These are phyloP conservation scores for Percopsis omiscomaycus DNA, from an alignment of 2,797 vertebrate genomes.

Conservation along the genomic window DNA sequence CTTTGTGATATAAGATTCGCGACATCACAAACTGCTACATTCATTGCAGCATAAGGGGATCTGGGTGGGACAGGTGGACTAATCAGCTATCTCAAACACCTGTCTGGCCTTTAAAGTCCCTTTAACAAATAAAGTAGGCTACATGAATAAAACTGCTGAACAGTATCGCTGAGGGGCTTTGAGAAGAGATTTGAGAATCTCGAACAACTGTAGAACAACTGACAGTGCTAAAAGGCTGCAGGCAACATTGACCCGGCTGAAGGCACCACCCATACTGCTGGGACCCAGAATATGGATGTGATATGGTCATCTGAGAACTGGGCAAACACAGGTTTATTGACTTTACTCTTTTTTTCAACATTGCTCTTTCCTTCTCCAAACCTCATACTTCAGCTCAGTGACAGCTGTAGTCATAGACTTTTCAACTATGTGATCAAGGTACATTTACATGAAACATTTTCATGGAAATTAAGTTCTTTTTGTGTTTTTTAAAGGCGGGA, in stretches of 20 bases:
- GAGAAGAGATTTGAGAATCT: no score
- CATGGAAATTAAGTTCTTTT: no score
- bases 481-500: no score
- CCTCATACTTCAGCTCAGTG: not conserved
- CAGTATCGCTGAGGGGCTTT: no score
- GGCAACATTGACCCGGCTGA: not conserved
- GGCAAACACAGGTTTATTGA: conserved; percentile 3
- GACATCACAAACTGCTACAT: no score
- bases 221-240: not conserved
- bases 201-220: not conserved
- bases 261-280: not conserved
- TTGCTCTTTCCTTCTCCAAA: not conserved
- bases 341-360: conserved; percentile 5
- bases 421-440: not conserved
- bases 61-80: no score
- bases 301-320: not conserved
- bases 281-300: not conserved
- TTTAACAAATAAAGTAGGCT: no score
- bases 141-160: no score
- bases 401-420: not conserved
- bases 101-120: no score
- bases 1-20: no score
- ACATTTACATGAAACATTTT: not conserved
- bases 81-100: no score
- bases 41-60: no score